Base-by-base conservation (phyloP, 2,797 vertebrate genomes). In the Fringilla coelebs region DNA sequence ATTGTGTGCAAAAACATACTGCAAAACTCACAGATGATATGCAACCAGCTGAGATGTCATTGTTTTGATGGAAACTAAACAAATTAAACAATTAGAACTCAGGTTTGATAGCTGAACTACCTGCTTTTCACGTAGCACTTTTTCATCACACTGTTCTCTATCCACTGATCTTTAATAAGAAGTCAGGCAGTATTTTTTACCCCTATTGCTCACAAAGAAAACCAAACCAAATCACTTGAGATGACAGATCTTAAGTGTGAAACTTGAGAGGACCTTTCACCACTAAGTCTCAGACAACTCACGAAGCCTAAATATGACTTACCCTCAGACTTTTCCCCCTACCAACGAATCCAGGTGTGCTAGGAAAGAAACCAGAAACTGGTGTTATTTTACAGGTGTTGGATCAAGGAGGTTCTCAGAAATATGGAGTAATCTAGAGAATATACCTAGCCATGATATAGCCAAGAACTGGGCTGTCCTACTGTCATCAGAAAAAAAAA, bases 181-280 rank as follows among this genome's bases (percentile, higher is more conserved):
- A 55, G 6, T 18, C 10, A 63, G 15, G 12, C 14, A 68, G 40
- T 58, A 57, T 8, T 22, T 58, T 80, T 78, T 70, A 26, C 3
- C 20, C 13, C 5, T 49, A 17, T 32, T 74, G 17, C 24, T 38
- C 28, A 19, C 25, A 43, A 84, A 65, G 13, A 51, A 75, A 71
- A 62, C 2, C 1, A 29, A 71, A 58, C 9, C 11, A 31, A 1
- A n/a, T 24, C 7, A 34, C 2, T 13, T 49, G 32, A n/a, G 12
- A 38, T 12, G 1, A 43, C 5, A 72, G 13, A 6, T 61, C 32
- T 73, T 55, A 43, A 81, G 24, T 21, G 36, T 26, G 19, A 10
- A 66, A 74, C 10, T 49, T 73, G 12, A 45, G 15, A 43, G 4
- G 15, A 66, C 4, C 3, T 57, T 34, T 67, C 15, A 58, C 13